Conservation (phyloP, 2,113 vertebrate species). For the Cyphomyrus discorhynchus region DNA sequence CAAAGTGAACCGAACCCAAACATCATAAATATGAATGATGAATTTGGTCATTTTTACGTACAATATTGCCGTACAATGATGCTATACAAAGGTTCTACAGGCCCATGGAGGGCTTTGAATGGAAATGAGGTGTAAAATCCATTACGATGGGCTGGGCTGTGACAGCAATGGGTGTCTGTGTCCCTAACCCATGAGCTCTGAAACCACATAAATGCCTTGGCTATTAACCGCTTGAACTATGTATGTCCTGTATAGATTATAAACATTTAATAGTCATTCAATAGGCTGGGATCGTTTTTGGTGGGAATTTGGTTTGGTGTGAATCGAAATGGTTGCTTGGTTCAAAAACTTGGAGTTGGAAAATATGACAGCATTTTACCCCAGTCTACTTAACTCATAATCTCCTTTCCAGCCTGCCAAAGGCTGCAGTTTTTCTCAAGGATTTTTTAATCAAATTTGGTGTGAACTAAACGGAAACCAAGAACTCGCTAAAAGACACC, state of each 20-base stretch:
- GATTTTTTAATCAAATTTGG: background rate
- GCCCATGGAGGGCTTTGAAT: background rate
- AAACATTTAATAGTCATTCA: slow-evolving; percentile 2
- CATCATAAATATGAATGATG: background rate
- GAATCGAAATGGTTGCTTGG: background rate
- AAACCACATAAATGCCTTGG: background rate
- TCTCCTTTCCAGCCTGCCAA: background rate
- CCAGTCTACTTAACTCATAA: slow-evolving; percentile 2
- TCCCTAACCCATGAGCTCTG: background rate
- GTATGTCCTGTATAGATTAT: background rate
- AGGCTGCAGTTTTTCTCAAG: background rate
- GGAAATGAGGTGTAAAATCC: slow-evolving; percentile 9
- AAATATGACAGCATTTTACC: background rate
- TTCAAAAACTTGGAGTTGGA: background rate
- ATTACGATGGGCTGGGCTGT: background rate
- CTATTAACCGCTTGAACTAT: background rate
- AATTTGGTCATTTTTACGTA: slow-evolving; percentile 3
- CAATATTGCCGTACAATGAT: background rate
- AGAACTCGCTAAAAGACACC: background rate
- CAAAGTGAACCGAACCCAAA: background rate
- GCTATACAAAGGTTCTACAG: background rate
- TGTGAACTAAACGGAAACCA: slow-evolving; percentile 12
- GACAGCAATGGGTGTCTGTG: slow-evolving; percentile 5
- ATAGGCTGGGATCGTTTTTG: background rate
- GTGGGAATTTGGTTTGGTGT: background rate